These are phyloP conservation scores for human (Homo sapiens) DNA, from an alignment of 2,113 vertebrate genomes.

Conservation along the genomic window GRCh38 chr4:188819001-188819500, in stretches of 20 bases:
- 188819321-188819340: slow-evolving; percentile 4
- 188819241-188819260: slow-evolving; percentile 22
- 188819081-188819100: slow-evolving; percentile 22
- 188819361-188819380: slow-evolving; percentile 41
- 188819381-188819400: slow-evolving; percentile 27
- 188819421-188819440: not conserved
- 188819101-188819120: not conserved
- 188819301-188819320: slow-evolving; percentile 45
- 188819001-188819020: not conserved
- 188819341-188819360: slow-evolving; percentile 35
- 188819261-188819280: not conserved
- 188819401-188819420: slow-evolving; percentile 3
- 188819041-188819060: not conserved
- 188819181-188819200: not conserved
- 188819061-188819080: not conserved
- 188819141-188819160: not conserved
- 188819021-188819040: not conserved
- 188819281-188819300: slow-evolving; percentile 23
- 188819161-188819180: not conserved
- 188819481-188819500: slow-evolving; percentile 25
- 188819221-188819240: not conserved
- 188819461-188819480: not conserved
- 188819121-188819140: not conserved
- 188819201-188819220: not conserved
- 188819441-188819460: not conserved